These are phyloP conservation scores for Rotaria macrura DNA, from an alignment of 2,888 invertebrate genomes.

Conservation along the genomic window DNA sequence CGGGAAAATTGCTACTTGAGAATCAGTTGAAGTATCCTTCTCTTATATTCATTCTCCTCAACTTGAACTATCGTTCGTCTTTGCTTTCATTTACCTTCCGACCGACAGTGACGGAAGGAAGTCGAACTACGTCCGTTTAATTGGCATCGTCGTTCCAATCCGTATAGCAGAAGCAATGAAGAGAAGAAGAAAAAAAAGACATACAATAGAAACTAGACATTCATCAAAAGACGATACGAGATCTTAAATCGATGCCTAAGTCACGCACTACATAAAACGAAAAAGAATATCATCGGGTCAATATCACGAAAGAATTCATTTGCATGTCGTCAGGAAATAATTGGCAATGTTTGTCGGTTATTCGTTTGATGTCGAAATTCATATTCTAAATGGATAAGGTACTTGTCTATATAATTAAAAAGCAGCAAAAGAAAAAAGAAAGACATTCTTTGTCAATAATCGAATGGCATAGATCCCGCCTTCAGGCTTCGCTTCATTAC, in stretches of 20 bases:
- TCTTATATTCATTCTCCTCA: not conserved
- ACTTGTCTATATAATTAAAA: slow-evolving; percentile 11
- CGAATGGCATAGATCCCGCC: slow-evolving; percentile 12
- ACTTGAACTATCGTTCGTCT: slow-evolving; percentile 6
- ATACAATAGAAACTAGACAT: not conserved
- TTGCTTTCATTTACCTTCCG: slow-evolving; percentile 8
- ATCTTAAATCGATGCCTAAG: not conserved
- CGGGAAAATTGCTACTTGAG: slow-evolving; percentile 1
- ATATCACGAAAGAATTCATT: not conserved
- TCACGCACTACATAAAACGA: not conserved
- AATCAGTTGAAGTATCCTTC: slow-evolving; percentile 12
- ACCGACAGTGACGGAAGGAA: slow-evolving; percentile 1
- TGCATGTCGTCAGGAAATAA: not conserved
- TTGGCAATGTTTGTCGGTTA: not conserved
- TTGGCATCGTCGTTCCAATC: slow-evolving; percentile 6
- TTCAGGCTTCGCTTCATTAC: not conserved
- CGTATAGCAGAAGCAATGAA: not conserved
- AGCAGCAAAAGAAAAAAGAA: not conserved
- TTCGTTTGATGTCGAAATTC: not conserved
- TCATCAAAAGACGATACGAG: slow-evolving; percentile 12
- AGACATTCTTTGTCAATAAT: slow-evolving; percentile 11
- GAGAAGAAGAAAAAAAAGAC: not conserved
- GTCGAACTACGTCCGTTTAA: slow-evolving; percentile 4
- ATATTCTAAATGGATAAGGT: slow-evolving; percentile 6
- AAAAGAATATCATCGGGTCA: not conserved